Percentiles rank a stretch among this genome's conserved stretches.
Evolutionary conservation across 2,113 vertebrate species (phyloP).

Genomic region (Triplophysa dalaica): DNA sequence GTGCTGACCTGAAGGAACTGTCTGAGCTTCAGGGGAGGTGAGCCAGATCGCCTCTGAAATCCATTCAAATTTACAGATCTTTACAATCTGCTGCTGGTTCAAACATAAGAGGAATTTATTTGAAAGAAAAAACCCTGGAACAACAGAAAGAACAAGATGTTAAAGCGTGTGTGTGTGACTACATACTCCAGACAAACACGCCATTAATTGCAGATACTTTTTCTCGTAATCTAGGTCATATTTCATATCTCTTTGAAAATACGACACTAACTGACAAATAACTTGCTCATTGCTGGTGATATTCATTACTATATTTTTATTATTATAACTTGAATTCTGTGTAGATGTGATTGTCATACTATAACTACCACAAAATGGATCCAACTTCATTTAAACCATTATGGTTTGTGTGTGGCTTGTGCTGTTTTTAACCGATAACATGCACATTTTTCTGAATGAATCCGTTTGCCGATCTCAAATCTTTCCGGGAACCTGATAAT

Average conservation of each 20-base stretch:
- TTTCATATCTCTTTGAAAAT: slow-evolving; percentile 66
- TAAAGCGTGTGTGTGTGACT: neutral
- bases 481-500: neutral
- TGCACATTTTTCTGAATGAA: neutral
- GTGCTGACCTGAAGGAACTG: neutral
- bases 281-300: slow-evolving; percentile 53
- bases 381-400: neutral
- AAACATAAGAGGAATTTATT: slow-evolving; percentile 58
- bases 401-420: neutral
- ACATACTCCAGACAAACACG: slow-evolving; percentile 55
- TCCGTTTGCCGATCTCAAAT: neutral
- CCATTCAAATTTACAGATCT: slow-evolving; percentile 54
- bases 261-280: slow-evolving; percentile 45
- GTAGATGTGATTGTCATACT: slow-evolving; percentile 57
- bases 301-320: slow-evolving; percentile 49
- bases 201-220: slow-evolving; percentile 66
- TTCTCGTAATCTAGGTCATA: slow-evolving; percentile 62
- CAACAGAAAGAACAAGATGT: neutral
- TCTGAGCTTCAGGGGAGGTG: neutral
- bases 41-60: slow-evolving; percentile 3
- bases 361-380: slow-evolving; percentile 53
- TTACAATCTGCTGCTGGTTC: slow-evolving; percentile 69
- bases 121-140: slow-evolving; percentile 45
- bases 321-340: slow-evolving; percentile 62
- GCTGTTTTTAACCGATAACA: neutral